These are phyloP conservation scores for Gopherus flavomarginatus DNA, from an alignment of 2,113 vertebrate species.

Conservation along the genomic window DNA sequence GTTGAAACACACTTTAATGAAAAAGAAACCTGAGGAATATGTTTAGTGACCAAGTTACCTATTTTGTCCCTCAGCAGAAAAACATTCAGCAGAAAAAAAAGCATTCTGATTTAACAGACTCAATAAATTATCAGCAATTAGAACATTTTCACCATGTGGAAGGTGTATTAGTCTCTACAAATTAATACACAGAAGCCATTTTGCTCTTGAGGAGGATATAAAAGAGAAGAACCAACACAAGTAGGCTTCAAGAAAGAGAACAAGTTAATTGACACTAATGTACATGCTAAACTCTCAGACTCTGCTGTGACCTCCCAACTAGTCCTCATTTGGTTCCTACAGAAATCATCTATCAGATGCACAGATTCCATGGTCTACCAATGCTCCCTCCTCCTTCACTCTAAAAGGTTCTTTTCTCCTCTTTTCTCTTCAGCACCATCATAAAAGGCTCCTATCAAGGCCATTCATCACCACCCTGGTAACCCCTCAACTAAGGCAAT, in stretches of 20 bases:
- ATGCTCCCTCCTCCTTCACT: not conserved
- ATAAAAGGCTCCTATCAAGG: constrained; percentile 9
- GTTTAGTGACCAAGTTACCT: accelerated
- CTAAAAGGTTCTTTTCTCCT: not conserved
- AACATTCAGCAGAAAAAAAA: not conserved
- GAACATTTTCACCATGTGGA: not conserved
- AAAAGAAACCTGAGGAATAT: not conserved
- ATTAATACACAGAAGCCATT: accelerated
- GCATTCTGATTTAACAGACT: not conserved
- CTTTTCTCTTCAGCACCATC: not conserved
- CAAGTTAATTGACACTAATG: not conserved
- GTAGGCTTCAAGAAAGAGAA: not conserved
- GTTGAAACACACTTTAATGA: not conserved
- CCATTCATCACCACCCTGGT: not conserved
- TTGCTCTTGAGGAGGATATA: not conserved
- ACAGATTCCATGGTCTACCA: not conserved
- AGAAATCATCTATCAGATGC: not conserved
- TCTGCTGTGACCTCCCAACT: not conserved
- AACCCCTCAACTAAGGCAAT: not conserved
- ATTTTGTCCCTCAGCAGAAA: accelerated
- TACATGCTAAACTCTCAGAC: not conserved
- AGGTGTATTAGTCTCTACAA: not conserved
- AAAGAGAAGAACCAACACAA: not conserved
- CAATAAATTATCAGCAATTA: not conserved
- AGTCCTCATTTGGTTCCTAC: not conserved